Conservation (phyloP, 2,888 invertebrate genomes). For the Marasmarcha lunaedactyla region DNA sequence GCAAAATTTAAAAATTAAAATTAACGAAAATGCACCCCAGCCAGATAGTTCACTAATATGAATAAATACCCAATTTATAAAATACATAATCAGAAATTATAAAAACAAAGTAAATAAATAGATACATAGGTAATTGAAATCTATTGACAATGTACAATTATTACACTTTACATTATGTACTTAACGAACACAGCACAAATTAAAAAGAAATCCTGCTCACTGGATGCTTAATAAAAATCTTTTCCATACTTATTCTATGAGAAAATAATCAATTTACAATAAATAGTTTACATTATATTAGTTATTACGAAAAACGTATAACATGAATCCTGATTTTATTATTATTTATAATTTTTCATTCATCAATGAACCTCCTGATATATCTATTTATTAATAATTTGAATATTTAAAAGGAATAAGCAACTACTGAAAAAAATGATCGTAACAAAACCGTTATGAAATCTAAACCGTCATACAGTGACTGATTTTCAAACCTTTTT, state of each 20-base stretch:
- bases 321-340: slow-evolving; percentile 53
- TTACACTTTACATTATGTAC: slow-evolving; percentile 66
- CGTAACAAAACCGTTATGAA: no score
- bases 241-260: slow-evolving; percentile 57
- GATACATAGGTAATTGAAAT: slow-evolving; percentile 39
- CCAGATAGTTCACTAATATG: slow-evolving; percentile 45
- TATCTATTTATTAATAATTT: no score
- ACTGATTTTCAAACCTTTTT: no score
- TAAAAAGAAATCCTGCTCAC: slow-evolving; percentile 51
- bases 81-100: slow-evolving; percentile 35
- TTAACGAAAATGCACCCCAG: slow-evolving; percentile 49
- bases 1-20: slow-evolving; percentile 43
- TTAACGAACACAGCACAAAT: slow-evolving; percentile 70
- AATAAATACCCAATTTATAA: slow-evolving; percentile 34
- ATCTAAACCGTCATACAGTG: no score
- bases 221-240: slow-evolving; percentile 51
- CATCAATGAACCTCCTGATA: background rate
- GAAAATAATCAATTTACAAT: slow-evolving; percentile 58
- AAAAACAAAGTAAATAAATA: slow-evolving; percentile 66
- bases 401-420: no score
- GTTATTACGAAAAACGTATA: slow-evolving; percentile 51
- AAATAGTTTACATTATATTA: slow-evolving; percentile 50
- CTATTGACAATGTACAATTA: slow-evolving; percentile 66
- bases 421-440: no score
- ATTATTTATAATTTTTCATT: slow-evolving; percentile 5